Percentiles rank a stretch among this genome's conserved stretches.
These are phyloP conservation scores for Vidua chalybeata DNA, from an alignment of 2,113 vertebrate species.

Conservation along the genomic window DNA sequence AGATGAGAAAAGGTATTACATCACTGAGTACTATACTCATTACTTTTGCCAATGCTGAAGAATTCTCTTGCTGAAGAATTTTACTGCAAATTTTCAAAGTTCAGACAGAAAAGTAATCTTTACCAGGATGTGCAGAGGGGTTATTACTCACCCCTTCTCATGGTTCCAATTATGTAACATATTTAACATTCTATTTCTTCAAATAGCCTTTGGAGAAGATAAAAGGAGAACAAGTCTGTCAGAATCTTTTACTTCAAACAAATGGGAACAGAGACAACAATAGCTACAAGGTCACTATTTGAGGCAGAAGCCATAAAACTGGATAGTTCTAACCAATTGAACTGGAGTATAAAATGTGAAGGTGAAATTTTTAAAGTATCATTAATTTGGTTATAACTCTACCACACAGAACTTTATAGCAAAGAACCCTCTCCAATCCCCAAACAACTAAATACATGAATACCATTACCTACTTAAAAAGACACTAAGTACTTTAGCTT, in stretches of 20 bases:
- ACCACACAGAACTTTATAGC: background rate
- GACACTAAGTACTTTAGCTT: background rate
- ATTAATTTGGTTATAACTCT: background rate
- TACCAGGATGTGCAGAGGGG: background rate
- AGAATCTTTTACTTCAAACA: background rate
- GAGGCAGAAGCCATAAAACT: background rate
- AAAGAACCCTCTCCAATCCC: background rate
- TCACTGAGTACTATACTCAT: background rate
- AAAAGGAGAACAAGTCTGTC: background rate
- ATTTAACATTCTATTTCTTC: conserved; percentile 16
- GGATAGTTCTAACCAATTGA: background rate
- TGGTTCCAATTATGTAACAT: background rate
- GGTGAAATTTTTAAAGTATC: background rate
- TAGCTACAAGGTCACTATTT: background rate
- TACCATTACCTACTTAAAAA: background rate
- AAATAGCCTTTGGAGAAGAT: background rate
- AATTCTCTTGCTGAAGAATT: background rate
- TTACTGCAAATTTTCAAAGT: background rate
- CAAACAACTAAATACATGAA: background rate
- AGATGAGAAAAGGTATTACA: background rate
- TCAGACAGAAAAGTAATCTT: background rate
- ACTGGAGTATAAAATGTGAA: background rate
- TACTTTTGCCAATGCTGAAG: background rate
- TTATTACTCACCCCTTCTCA: background rate
- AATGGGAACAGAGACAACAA: background rate